These are phyloP conservation scores for Rhamnusium bicolor DNA, from an alignment of 2,888 invertebrate genomes.

Conservation along the genomic window DNA sequence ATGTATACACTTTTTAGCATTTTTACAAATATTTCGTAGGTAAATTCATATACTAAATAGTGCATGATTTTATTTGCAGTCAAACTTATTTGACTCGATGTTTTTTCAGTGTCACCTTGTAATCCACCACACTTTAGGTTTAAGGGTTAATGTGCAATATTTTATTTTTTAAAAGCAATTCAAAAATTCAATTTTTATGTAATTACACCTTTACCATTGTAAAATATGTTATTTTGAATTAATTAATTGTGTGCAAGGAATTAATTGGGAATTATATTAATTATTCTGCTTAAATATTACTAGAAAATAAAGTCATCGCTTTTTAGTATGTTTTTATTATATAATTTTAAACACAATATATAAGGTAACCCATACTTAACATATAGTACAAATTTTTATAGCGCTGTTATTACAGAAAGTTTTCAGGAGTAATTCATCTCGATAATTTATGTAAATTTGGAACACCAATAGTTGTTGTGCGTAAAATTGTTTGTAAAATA, in stretches of 20 bases:
- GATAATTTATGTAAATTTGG: slow-evolving; percentile 28
- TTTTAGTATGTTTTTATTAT: not conserved
- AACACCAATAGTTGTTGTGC: slow-evolving; percentile 26
- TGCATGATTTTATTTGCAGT: not conserved
- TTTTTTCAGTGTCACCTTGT: not conserved
- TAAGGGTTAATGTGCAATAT: slow-evolving; percentile 21
- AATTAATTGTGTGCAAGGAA: not conserved
- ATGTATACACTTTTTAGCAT: not conserved
- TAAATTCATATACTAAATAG: slow-evolving; percentile 1
- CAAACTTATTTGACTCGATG: not conserved
- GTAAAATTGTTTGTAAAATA: slow-evolving; percentile 11
- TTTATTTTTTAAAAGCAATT: not conserved
- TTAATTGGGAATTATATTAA: not conserved
- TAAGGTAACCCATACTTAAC: slow-evolving; percentile 42
- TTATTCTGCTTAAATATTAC: not conserved
- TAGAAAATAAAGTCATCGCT: not conserved
- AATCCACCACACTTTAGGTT: slow-evolving; percentile 5
- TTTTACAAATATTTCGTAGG: slow-evolving; percentile 14
- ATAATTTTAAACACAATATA: slow-evolving; percentile 41
- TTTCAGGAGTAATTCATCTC: slow-evolving; percentile 27
- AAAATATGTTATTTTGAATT: not conserved
- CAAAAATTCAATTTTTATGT: not conserved
- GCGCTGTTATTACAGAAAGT: slow-evolving; percentile 34
- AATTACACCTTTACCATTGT: not conserved
- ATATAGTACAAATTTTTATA: slow-evolving; percentile 46